Evolutionary conservation across 2,888 invertebrate genomes (phyloP).

Genomic region (Torymus auratus): DNA sequence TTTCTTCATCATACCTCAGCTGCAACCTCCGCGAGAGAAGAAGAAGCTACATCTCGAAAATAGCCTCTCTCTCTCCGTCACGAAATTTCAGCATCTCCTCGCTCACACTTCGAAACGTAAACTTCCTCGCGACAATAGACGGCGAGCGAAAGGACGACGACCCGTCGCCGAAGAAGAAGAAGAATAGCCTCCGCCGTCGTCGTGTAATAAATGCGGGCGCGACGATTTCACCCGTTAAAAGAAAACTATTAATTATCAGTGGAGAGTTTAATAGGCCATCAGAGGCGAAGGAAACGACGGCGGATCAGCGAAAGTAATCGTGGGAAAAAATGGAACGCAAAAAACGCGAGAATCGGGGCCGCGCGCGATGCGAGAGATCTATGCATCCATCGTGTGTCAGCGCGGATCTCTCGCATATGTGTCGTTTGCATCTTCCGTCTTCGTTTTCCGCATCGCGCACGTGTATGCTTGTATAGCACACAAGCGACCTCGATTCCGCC

Average conservation of each 20-base stretch:
- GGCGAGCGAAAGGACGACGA: conserved; percentile 10
- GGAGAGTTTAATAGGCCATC: conserved; percentile 23
- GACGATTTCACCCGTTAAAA: conserved; percentile 44
- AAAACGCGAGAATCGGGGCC: conserved; percentile 20
- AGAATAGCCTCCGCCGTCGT: background rate
- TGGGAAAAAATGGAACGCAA: conserved; percentile 36
- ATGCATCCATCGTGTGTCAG: too few relatives aligned
- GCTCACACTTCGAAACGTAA: too few relatives aligned
- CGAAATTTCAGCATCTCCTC: too few relatives aligned
- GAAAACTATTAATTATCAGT: conserved; percentile 44
- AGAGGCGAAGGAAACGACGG: background rate
- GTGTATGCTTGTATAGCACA: too few relatives aligned
- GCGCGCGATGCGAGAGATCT: background rate
- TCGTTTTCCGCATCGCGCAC: too few relatives aligned
- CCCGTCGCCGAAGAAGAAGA: conserved; percentile 1
- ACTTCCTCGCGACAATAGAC: background rate
- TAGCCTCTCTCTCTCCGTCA: too few relatives aligned
- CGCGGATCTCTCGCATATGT: too few relatives aligned
- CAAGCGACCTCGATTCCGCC: background rate
- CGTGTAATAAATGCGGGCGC: conserved; percentile 16
- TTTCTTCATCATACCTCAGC: too few relatives aligned
- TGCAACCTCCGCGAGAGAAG: too few relatives aligned
- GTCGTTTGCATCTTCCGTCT: too few relatives aligned
- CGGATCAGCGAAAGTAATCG: conserved; percentile 50
- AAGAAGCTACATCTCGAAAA: too few relatives aligned